phyloP scores from a whole-genome alignment of 1,140 invertebrate species.

The Coelopa frigida region DNA sequence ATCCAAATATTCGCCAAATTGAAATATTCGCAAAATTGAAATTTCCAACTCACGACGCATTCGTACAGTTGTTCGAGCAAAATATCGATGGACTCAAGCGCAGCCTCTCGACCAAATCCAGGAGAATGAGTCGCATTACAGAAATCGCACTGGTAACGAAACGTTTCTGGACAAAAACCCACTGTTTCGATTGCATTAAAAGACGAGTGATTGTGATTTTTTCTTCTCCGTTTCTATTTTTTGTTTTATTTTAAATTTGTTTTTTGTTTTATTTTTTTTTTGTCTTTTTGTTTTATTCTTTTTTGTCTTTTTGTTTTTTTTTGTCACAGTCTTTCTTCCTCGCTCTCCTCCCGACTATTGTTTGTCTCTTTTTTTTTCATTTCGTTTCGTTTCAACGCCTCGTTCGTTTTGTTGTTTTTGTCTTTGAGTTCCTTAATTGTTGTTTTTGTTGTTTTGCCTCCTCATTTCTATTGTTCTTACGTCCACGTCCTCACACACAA shows the following conservation, averaged over 20 bases:
- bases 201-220: conserved; percentile 19
- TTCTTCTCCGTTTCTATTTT: conserved; percentile 8
- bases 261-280: conserved; percentile 3
- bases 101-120: conserved; percentile 62
- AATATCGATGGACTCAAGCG: conserved; percentile 75
- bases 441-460: neutral
- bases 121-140: conserved; percentile 73
- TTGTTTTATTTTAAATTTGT: conserved; percentile 6
- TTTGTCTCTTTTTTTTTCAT: conserved; percentile 2
- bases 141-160: conserved; percentile 68
- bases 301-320: neutral
- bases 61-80: conserved; percentile 71
- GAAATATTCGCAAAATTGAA: no score
- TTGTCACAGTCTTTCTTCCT: neutral
- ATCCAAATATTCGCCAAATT: conserved; percentile 2
- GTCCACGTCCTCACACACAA: conserved; percentile 4
- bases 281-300: neutral
- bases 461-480: conserved; percentile 10
- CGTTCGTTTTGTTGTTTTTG: conserved; percentile 2
- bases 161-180: conserved; percentile 28
- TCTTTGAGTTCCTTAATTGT: neutral
- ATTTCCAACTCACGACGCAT: no score
- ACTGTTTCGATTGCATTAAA: conserved; percentile 16
- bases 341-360: no score
- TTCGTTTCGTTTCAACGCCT: conserved; percentile 5